Evolutionary conservation across 2,113 vertebrate species (phyloP).

Genomic region (Spheniscus mendiculus): DNA sequence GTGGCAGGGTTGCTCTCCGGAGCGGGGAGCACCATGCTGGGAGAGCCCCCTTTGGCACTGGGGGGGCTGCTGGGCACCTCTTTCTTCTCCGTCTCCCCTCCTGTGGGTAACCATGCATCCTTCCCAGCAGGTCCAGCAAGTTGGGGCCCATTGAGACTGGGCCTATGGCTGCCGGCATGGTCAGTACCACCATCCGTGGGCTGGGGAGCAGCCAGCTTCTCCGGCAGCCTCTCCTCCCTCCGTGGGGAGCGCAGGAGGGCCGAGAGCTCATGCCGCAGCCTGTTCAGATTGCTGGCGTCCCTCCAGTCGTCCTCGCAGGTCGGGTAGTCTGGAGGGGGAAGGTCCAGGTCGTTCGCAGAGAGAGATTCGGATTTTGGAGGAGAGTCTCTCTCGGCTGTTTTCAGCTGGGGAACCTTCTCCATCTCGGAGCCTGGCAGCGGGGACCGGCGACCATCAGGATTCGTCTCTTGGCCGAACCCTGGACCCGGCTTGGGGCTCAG

Average conservation of each 20-base stretch:
- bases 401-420: not conserved
- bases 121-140: not conserved
- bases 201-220: not conserved
- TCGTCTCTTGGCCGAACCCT: not conserved
- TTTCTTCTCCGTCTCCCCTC: not conserved
- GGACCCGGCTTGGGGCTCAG: not conserved
- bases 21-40: not conserved
- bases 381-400: not conserved
- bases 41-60: not conserved
- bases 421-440: rapidly evolving
- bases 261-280: constrained; percentile 68
- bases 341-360: constrained; percentile 7
- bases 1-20: not conserved
- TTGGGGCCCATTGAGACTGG: not conserved
- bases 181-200: rapidly evolving
- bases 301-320: constrained; percentile 54
- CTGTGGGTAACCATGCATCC: rapidly evolving
- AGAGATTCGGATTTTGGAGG: not conserved
- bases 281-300: constrained; percentile 67
- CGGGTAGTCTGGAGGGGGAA: constrained; percentile 32
- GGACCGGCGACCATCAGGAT: rapidly evolving
- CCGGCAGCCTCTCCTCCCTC: not conserved
- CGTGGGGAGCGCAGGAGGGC: constrained; percentile 64
- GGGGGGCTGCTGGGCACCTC: not conserved
- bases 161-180: not conserved